phyloP scores from a whole-genome alignment of 2,797 vertebrate species.

The Agapornis canus region DNA sequence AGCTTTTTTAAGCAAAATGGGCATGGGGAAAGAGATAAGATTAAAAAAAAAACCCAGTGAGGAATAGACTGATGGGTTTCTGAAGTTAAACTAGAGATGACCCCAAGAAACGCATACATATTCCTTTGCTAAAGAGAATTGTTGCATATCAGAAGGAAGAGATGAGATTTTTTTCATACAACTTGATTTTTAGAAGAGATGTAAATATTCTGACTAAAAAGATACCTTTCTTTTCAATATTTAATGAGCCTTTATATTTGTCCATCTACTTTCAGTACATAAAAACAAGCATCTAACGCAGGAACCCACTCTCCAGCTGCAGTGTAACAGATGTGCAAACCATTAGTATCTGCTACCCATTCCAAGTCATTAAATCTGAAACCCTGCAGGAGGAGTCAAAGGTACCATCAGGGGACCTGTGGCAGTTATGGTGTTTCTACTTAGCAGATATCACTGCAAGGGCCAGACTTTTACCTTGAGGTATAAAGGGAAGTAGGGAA shows the following conservation, averaged over 20 bases:
- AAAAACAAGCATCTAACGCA: background rate
- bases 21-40: background rate
- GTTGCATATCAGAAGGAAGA: background rate
- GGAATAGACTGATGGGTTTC: background rate
- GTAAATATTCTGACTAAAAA: background rate
- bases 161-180: background rate
- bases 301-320: conserved; percentile 44
- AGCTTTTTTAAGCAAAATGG: background rate
- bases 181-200: background rate
- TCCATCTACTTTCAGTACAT: background rate
- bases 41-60: background rate
- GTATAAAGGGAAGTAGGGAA: background rate
- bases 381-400: conserved; percentile 52
- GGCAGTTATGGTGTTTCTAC: conserved; percentile 30
- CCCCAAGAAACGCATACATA: background rate
- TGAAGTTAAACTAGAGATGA: background rate
- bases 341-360: conserved; percentile 66
- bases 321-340: conserved; percentile 66
- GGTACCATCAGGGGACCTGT: conserved; percentile 51
- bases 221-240: conserved; percentile 38
- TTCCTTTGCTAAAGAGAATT: background rate
- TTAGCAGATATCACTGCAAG: conserved; percentile 13
- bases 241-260: conserved; percentile 59
- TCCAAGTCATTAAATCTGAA: conserved; percentile 65
- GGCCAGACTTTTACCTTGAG: background rate